Evolutionary conservation across 2,888 invertebrate genomes (phyloP).

Genomic region (Amiota minor): DNA sequence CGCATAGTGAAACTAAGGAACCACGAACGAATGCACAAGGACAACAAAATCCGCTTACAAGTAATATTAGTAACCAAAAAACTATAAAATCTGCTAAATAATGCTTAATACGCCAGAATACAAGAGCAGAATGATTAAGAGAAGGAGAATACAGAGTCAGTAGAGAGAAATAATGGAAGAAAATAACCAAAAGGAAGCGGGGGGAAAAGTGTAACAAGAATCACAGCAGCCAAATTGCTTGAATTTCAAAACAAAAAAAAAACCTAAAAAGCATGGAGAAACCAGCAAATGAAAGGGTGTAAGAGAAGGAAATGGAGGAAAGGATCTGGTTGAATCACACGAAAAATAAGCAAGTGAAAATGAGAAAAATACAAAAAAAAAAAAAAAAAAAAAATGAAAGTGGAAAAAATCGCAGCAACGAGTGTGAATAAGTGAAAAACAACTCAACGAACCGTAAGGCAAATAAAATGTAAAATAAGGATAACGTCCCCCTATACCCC

Average conservation of each 20-base stretch:
- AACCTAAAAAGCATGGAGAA: not conserved
- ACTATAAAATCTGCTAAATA: constrained; percentile 31
- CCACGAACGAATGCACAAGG: constrained; percentile 4
- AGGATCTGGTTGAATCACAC: no score
- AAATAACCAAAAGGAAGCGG: constrained; percentile 2
- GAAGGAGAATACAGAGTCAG: not conserved
- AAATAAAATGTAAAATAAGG: constrained; percentile 39
- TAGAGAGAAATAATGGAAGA: not conserved
- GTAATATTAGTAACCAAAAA: constrained; percentile 24
- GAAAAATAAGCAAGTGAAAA: constrained; percentile 9
- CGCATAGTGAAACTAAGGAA: constrained; percentile 1
- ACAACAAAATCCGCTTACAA: constrained; percentile 31
- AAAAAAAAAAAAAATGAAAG: constrained; percentile 6
- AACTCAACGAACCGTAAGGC: constrained; percentile 47
- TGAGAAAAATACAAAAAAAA: constrained; percentile 13
- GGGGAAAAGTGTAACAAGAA: constrained; percentile 5
- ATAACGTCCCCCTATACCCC: not conserved
- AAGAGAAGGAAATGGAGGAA: no score
- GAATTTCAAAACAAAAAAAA: not conserved
- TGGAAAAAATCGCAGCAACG: constrained; percentile 1
- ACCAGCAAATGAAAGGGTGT: not conserved
- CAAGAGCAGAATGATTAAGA: not conserved
- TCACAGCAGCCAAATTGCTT: constrained; percentile 12
- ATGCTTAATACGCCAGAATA: constrained; percentile 15
- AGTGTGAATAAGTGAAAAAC: constrained; percentile 29